Percentiles rank a stretch among this genome's conserved stretches.
These are phyloP conservation scores for Orestias chungarensis DNA, from an alignment of 2,797 vertebrate genomes.

Conservation along the genomic window DNA sequence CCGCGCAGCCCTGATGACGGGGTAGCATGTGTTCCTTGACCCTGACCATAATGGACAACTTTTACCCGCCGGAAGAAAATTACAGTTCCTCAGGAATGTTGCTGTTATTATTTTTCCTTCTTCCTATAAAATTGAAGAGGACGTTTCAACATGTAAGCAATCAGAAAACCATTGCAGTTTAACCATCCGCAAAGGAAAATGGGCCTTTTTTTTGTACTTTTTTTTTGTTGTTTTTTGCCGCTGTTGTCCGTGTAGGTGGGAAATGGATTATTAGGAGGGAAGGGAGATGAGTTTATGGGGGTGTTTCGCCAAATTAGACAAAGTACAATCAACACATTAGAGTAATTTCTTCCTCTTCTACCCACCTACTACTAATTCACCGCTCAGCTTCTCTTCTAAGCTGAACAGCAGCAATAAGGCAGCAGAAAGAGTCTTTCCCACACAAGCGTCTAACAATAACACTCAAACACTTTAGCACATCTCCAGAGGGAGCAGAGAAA, in stretches of 20 bases:
- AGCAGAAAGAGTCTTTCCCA: constrained; percentile 58
- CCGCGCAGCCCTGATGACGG: constrained; percentile 80
- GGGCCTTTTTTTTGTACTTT: too few relatives aligned
- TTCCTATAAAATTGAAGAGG: constrained; percentile 76
- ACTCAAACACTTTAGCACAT: constrained; percentile 64
- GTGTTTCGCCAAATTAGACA: constrained; percentile 61
- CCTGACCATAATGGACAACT: constrained; percentile 86
- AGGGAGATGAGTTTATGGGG: constrained; percentile 58
- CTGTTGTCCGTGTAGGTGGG: constrained; percentile 63
- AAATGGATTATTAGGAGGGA: constrained; percentile 58
- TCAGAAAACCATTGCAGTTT: constrained; percentile 64
- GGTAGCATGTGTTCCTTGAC: constrained; percentile 84
- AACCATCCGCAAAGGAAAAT: constrained; percentile 66
- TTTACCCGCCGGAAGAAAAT: constrained; percentile 85
- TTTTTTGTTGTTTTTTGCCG: too few relatives aligned
- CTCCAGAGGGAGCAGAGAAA: constrained; percentile 45
- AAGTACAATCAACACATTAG: constrained; percentile 66
- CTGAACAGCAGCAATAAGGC: constrained; percentile 10
- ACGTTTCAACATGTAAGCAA: constrained; percentile 72
- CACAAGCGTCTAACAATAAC: constrained; percentile 69
- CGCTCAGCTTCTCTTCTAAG: constrained; percentile 24
- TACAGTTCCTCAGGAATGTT: constrained; percentile 85
- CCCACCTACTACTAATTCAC: constrained; percentile 57
- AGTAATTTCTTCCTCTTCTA: constrained; percentile 65
- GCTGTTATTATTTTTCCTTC: constrained; percentile 84